These are phyloP conservation scores for Clitarchus hookeri DNA, from an alignment of 2,888 invertebrate species.

Conservation along the genomic window DNA sequence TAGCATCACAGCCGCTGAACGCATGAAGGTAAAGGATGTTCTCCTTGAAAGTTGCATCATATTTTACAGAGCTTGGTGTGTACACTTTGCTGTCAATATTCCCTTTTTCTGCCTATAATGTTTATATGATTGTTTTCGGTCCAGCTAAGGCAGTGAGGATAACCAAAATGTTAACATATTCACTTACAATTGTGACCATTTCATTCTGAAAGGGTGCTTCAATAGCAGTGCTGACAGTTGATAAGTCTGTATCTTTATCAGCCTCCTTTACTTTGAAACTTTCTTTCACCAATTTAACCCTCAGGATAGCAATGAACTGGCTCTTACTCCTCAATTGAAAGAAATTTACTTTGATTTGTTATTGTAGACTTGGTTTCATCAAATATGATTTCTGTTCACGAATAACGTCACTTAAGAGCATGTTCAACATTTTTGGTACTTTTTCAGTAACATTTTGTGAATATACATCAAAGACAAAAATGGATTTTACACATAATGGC, in stretches of 20 bases:
- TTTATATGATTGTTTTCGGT: neutral
- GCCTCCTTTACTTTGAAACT: no score
- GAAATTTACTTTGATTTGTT: neutral
- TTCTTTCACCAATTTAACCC: neutral
- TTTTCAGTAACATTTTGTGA: neutral
- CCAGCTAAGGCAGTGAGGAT: neutral
- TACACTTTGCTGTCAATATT: neutral
- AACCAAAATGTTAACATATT: neutral
- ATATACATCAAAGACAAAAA: neutral
- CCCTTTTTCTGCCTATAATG: neutral
- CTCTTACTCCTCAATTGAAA: neutral
- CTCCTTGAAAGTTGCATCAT: neutral
- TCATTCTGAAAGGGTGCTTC: slow-evolving; percentile 7
- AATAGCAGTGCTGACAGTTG: neutral
- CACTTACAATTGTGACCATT: neutral
- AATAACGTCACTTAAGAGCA: neutral
- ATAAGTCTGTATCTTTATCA: neutral
- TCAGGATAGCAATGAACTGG: neutral
- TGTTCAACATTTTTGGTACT: neutral
- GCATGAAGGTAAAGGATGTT: neutral
- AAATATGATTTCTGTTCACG: neutral
- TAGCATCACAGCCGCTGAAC: neutral
- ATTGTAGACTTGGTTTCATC: neutral
- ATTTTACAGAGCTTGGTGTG: neutral
- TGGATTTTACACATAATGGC: neutral